Conservation (phyloP, 2,888 invertebrate species). For the Lycophotia porphyrea region DNA sequence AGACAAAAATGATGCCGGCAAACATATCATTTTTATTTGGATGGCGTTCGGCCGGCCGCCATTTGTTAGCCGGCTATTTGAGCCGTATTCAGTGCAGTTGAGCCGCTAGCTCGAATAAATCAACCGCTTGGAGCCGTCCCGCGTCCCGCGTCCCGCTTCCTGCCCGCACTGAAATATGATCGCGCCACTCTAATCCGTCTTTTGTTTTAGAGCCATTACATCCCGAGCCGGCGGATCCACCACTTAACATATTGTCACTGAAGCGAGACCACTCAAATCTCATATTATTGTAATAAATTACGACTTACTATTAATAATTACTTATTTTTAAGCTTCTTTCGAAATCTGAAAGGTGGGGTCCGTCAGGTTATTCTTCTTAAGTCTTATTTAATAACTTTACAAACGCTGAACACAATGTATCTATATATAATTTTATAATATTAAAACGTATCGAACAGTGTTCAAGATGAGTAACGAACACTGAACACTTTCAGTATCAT, state of each 20-base stretch:
- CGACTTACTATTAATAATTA: not conserved
- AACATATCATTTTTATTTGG: constrained; percentile 80
- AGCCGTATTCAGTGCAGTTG: constrained; percentile 70
- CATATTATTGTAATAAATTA: constrained; percentile 32
- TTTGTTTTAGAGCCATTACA: constrained; percentile 65
- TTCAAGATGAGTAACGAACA: not conserved
- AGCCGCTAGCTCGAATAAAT: constrained; percentile 71
- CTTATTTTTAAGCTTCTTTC: not conserved
- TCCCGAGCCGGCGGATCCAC: constrained; percentile 22
- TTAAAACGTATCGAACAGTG: not conserved
- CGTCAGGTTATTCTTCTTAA: not conserved
- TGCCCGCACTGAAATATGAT: constrained; percentile 71
- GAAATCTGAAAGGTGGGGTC: not conserved
- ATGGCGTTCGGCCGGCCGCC: constrained; percentile 70
- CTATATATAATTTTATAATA: no score
- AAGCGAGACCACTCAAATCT: constrained; percentile 37
- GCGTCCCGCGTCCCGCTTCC: constrained; percentile 43
- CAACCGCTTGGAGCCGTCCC: constrained; percentile 68
- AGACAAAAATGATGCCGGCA: constrained; percentile 69
- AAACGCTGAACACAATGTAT: not conserved
- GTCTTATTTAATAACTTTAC: not conserved
- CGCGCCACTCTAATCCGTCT: constrained; percentile 69
- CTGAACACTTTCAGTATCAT: not conserved
- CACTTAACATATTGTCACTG: constrained; percentile 54
- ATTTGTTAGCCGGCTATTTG: constrained; percentile 74